Evolutionary conservation across 1,140 invertebrate genomes (phyloP).

Genomic region (Capitella teleta): DNA sequence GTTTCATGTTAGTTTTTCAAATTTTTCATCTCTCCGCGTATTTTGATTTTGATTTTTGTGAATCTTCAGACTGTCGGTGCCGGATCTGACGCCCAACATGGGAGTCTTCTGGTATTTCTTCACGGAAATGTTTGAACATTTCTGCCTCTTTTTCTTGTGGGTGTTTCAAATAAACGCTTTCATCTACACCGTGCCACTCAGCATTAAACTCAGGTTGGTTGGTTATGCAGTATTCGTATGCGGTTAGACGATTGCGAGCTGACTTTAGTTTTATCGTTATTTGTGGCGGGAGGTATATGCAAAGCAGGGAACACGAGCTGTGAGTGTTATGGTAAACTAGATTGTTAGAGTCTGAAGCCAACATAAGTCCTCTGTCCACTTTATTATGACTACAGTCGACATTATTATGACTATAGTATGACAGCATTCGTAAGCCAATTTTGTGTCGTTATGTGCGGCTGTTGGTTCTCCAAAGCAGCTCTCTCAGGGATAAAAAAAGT

Average conservation of each 20-base stretch:
- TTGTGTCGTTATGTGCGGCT: no score
- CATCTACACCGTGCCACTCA: constrained; percentile 79
- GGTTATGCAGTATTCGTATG: not conserved
- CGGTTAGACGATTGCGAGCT: no score
- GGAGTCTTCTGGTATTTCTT: constrained; percentile 99
- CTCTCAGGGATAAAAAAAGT: no score
- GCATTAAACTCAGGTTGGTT: constrained; percentile 60
- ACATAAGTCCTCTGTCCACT: no score
- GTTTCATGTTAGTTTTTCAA: constrained; percentile 60
- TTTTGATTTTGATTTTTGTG: not conserved
- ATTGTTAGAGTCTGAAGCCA: no score
- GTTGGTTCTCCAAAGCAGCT: no score
- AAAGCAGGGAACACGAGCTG: no score
- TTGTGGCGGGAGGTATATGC: no score
- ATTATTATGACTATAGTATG: no score
- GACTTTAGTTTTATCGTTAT: not conserved
- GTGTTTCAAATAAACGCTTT: constrained; percentile 94
- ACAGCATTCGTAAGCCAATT: no score
- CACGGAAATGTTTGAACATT: constrained; percentile 99
- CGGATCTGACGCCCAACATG: constrained; percentile 91
- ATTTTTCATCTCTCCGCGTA: not conserved
- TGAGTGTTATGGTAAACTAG: no score
- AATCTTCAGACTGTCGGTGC: constrained; percentile 54
- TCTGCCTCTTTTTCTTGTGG: constrained; percentile 83
- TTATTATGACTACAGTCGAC: no score